Conservation (phyloP, 2,113 vertebrate genomes). For the Pterophyllum scalare region DNA sequence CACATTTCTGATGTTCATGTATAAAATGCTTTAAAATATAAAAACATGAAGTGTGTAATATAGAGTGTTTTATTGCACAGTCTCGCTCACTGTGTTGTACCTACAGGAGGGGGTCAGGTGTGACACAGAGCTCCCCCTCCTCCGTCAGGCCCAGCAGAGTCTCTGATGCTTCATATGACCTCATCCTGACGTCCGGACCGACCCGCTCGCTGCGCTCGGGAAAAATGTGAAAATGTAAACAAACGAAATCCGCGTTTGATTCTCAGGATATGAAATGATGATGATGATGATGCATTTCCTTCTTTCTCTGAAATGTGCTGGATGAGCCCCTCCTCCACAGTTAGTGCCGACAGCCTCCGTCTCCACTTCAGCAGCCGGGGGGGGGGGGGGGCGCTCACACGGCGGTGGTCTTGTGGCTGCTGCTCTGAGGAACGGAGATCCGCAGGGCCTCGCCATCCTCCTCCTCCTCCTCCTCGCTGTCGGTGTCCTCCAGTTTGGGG, state of each 20-base stretch:
- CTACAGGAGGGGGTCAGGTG: not conserved
- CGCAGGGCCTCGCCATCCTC: conserved; percentile 77
- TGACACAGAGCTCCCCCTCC: not conserved
- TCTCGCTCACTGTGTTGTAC: conserved; percentile 66
- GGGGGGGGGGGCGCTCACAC: conserved; percentile 79
- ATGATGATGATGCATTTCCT: conserved; percentile 44
- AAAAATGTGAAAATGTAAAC: not conserved
- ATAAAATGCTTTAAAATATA: conserved; percentile 72
- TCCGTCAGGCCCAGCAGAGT: not conserved
- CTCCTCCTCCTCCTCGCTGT: conserved; percentile 92
- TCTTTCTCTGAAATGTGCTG: conserved; percentile 28
- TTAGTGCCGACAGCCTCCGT: not conserved
- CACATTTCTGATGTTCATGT: conserved; percentile 46
- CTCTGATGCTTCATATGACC: conserved; percentile 1
- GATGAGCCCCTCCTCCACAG: not conserved
- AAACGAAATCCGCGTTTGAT: conserved; percentile 27
- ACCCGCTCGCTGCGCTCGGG: not conserved
- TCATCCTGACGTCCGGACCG: not conserved
- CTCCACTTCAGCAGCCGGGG: not conserved
- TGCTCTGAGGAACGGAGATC: conserved; percentile 63
- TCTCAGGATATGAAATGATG: conserved; percentile 59
- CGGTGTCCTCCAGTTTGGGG: conserved; percentile 80
- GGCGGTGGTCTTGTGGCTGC: conserved; percentile 87
- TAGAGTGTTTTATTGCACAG: conserved; percentile 87
- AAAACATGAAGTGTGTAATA: conserved; percentile 71